phyloP scores from a whole-genome alignment of 2,797 vertebrate species.

The Leuciscus waleckii region DNA sequence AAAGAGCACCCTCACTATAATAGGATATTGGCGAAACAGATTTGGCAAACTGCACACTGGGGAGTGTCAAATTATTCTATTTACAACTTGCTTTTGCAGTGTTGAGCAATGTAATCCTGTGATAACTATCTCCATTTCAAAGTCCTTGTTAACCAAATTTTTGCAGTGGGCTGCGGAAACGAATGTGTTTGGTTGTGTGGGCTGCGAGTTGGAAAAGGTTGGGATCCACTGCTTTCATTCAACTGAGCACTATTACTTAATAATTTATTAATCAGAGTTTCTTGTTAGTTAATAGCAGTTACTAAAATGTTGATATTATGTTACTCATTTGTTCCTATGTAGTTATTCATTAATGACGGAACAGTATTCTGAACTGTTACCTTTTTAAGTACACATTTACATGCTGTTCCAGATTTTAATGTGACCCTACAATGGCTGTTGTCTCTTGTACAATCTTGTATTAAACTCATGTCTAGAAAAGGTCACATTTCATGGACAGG shows the following conservation, averaged over 20 bases:
- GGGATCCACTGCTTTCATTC: too few relatives aligned
- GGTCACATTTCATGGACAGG: conserved; percentile 18
- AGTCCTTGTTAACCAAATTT: not conserved
- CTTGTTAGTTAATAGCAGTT: not conserved
- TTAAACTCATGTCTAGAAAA: conserved; percentile 12
- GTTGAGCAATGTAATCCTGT: not conserved
- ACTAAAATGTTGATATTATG: not conserved
- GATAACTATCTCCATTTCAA: not conserved
- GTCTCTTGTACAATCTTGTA: not conserved
- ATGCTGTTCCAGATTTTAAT: not conserved
- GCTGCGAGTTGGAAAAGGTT: too few relatives aligned
- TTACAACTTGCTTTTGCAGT: not conserved
- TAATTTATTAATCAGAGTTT: too few relatives aligned
- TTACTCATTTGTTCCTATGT: not conserved
- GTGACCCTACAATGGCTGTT: not conserved
- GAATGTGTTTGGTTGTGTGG: not conserved
- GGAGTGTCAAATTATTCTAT: not conserved
- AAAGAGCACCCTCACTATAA: not conserved
- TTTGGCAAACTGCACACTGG: not conserved
- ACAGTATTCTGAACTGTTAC: not conserved
- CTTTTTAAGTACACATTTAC: not conserved
- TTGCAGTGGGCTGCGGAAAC: not conserved
- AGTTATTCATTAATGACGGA: not conserved
- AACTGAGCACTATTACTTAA: too few relatives aligned
- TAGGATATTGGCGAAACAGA: not conserved